phyloP scores from a whole-genome alignment of 2,888 invertebrate genomes.

The Corbicula japonica region DNA sequence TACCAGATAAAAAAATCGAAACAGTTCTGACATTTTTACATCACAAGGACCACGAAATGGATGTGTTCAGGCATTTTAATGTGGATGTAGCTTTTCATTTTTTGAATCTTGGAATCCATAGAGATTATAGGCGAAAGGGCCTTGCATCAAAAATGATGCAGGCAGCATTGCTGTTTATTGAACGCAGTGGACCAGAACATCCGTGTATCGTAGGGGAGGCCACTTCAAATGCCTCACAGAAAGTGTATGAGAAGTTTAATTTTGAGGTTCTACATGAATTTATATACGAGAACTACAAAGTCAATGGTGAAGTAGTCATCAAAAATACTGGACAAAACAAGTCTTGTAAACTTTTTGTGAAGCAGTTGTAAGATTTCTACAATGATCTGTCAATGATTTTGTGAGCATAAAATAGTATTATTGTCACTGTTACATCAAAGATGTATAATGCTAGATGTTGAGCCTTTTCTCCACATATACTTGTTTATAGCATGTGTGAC shows the following conservation, averaged over 20 bases:
- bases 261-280: conserved; percentile 33
- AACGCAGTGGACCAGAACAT: conserved; percentile 20
- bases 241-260: conserved; percentile 31
- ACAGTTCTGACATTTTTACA: conserved; percentile 9
- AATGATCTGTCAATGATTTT: too few relatives aligned
- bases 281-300: conserved; percentile 31
- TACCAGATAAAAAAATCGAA: conserved; percentile 17
- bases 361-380: conserved; percentile 29
- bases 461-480: too few relatives aligned
- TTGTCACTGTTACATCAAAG: too few relatives aligned
- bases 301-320: conserved; percentile 43
- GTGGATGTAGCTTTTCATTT: conserved; percentile 27
- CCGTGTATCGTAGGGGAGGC: conserved; percentile 36
- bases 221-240: conserved; percentile 31
- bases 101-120: conserved; percentile 20
- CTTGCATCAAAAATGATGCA: conserved; percentile 31
- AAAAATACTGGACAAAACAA: conserved; percentile 38
- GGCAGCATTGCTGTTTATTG: conserved; percentile 26
- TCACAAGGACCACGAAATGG: conserved; percentile 34
- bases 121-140: conserved; percentile 27
- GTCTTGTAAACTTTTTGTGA: conserved; percentile 35
- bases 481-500: too few relatives aligned
- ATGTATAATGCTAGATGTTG: too few relatives aligned
- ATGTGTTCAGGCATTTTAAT: conserved; percentile 29
- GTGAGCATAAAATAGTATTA: too few relatives aligned